Percentiles rank a stretch among this genome's conserved stretches.
Evolutionary conservation across 2,888 invertebrate genomes (phyloP).

Genomic region (Sesia bembeciformis): DNA sequence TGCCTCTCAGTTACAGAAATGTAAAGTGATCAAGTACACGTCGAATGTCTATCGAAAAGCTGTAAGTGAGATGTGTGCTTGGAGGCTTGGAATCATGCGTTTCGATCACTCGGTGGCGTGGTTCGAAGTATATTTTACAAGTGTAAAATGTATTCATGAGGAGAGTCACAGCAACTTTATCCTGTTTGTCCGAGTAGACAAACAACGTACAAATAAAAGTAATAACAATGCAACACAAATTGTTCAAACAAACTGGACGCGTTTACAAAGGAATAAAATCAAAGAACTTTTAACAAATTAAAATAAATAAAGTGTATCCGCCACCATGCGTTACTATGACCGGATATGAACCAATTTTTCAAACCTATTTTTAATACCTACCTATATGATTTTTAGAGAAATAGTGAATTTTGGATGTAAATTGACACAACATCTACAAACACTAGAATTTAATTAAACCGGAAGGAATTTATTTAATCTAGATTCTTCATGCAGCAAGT

Average conservation of each 20-base stretch:
- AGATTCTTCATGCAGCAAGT: slow-evolving; percentile 52
- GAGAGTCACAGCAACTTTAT: slow-evolving; percentile 17
- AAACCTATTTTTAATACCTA: too few relatives aligned
- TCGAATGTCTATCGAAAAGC: slow-evolving; percentile 67
- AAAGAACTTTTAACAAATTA: too few relatives aligned
- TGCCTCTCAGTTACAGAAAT: slow-evolving; percentile 66
- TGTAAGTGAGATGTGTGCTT: slow-evolving; percentile 71
- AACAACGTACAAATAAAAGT: background rate
- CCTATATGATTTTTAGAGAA: background rate
- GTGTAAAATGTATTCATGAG: slow-evolving; percentile 42
- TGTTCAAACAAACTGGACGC: too few relatives aligned
- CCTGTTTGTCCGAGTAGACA: background rate
- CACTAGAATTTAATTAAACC: slow-evolving; percentile 1
- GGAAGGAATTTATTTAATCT: slow-evolving; percentile 9
- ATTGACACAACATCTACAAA: background rate
- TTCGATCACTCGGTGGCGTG: slow-evolving; percentile 75
- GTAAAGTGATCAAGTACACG: slow-evolving; percentile 54
- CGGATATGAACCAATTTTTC: too few relatives aligned
- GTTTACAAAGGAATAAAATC: too few relatives aligned
- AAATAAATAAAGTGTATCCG: too few relatives aligned
- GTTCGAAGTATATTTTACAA: slow-evolving; percentile 32
- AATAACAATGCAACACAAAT: background rate
- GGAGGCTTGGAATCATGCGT: slow-evolving; percentile 71
- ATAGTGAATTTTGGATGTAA: background rate
- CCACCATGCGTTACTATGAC: too few relatives aligned